Evolutionary conservation across 2,888 invertebrate genomes (phyloP), one percentile per base, ranked within the genome.

Genomic region (Agrochola macilenta): DNA sequence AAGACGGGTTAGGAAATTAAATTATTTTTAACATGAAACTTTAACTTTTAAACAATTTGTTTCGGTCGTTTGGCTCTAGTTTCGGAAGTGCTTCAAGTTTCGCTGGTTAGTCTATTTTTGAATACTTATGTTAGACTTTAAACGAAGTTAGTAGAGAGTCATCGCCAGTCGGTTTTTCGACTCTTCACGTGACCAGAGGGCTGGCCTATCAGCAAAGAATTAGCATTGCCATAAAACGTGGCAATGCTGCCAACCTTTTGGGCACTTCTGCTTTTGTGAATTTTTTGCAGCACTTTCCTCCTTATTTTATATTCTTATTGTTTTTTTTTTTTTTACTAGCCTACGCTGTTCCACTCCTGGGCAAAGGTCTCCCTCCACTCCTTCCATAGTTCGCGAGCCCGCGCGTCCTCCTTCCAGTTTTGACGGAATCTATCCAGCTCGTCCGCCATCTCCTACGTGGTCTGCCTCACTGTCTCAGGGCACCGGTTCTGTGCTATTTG

Each of bases 1-100:
- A 64, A 75, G 72, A 74, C 76, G 64, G 76, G 79, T 83, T 81
- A 81, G 75, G 71, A 73, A 76, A 74, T 83, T 69, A 61, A 81
- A 81, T 82, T 74, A 73, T 81, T 87, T 79, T 80, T 84, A 82
- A 82, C 72, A 76, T 76, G 4, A 43, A 74, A 71, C 39, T 81
- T 60, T 63, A 83, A 78, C 63, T 81, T 82, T 61, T 57, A 74
- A 69, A 78, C 63, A 65, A 76, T 69, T 66, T 74, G 74, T 79
- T 77, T 52, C 35, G 20, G 57, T 78, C 63, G 71, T 71, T 30
- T 73, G 49, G 61, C 54, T 69, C n/a, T 77, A 82, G 77, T 84
- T 71, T 58, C 12, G 35, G 57, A 72, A 83, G 72, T 84, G 64
- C 49, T 63, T 12, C n/a, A 12, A 84, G 69, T 82, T 84, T 35